Evolutionary conservation across 1,140 invertebrate species (phyloP).

Genomic region (Drosophila orosa): DNA sequence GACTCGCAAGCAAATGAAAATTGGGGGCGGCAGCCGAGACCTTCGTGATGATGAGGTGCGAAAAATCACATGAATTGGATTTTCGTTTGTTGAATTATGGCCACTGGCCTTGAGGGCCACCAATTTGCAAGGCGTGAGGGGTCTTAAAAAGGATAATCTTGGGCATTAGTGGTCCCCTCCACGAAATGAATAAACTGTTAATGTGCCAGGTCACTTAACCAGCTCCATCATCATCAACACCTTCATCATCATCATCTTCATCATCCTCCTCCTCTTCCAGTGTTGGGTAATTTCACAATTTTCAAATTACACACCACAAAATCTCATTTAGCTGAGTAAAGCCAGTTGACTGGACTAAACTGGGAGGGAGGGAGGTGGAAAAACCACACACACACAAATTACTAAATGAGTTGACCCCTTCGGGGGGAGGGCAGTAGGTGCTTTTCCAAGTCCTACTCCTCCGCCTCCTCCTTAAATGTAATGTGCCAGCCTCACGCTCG

Average conservation of each 20-base stretch:
- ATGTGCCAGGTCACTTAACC: slow-evolving; percentile 26
- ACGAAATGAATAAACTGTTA: slow-evolving; percentile 9
- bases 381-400: slow-evolving; percentile 22
- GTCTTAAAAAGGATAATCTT: slow-evolving; percentile 22
- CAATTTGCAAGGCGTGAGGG: not conserved
- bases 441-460: not conserved
- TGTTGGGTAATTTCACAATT: slow-evolving; percentile 54
- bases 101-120: slow-evolving; percentile 3
- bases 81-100: slow-evolving; percentile 37
- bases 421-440: not conserved
- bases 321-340: slow-evolving; percentile 61
- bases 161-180: slow-evolving; percentile 11
- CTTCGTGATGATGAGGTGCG: slow-evolving; percentile 61
- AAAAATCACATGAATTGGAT: slow-evolving; percentile 65
- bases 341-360: slow-evolving; percentile 51
- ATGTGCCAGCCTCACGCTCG: slow-evolving; percentile 50
- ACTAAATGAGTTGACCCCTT: slow-evolving; percentile 45
- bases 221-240: not conserved
- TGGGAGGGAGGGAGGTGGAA: not conserved
- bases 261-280: slow-evolving; percentile 3
- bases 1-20: slow-evolving; percentile 35
- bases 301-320: slow-evolving; percentile 59
- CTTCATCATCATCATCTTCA: not conserved
- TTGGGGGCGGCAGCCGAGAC: not conserved
- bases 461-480: slow-evolving; percentile 26